These are phyloP conservation scores for Corythoichthys haematopterus DNA, from an alignment of 2,113 vertebrate species.

Conservation along the genomic window DNA sequence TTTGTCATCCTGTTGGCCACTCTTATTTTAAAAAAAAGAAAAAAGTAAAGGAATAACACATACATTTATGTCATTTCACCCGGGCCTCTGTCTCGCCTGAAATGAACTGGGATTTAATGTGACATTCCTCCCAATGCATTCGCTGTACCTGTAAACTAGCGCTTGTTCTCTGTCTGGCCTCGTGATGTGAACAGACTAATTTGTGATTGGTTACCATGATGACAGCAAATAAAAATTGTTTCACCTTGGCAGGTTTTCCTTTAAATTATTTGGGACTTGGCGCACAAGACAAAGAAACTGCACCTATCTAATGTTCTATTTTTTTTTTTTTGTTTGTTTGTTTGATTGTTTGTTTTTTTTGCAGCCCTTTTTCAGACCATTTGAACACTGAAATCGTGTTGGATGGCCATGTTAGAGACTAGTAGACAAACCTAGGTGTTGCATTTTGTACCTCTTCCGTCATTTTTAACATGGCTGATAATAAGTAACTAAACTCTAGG, in stretches of 20 bases:
- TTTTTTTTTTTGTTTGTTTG: neutral
- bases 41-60: neutral
- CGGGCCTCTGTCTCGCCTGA: neutral
- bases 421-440: too few relatives aligned
- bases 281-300: neutral
- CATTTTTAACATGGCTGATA: too few relatives aligned
- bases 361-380: neutral
- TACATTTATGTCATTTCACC: neutral
- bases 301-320: too few relatives aligned
- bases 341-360: neutral
- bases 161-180: conserved; percentile 43
- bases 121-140: conserved; percentile 24
- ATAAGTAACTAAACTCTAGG: too few relatives aligned
- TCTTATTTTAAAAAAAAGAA: neutral
- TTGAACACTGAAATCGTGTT: too few relatives aligned
- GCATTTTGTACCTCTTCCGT: too few relatives aligned
- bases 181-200: conserved; percentile 51
- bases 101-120: neutral
- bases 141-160: conserved; percentile 32
- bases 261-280: neutral
- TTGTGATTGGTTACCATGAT: conserved; percentile 46
- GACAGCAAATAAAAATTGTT: conserved; percentile 46
- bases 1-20: conserved; percentile 12
- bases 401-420: too few relatives aligned
- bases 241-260: conserved; percentile 3